These are phyloP conservation scores for Halesus radiatus DNA, from an alignment of 1,140 invertebrate genomes.

Conservation along the genomic window DNA sequence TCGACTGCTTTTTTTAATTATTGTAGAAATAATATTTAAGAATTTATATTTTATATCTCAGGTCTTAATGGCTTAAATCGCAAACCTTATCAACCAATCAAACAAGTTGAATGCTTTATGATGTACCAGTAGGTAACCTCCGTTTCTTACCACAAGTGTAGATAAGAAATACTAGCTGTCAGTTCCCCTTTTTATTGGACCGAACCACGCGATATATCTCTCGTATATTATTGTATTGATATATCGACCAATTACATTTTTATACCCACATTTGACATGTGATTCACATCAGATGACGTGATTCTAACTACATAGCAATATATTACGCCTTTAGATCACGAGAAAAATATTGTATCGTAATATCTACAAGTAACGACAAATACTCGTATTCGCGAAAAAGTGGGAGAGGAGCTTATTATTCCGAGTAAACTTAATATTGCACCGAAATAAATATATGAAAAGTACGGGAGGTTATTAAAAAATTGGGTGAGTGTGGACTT, in stretches of 20 bases:
- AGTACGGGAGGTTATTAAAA: too few relatives aligned
- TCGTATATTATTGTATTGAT: not conserved
- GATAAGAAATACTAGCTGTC: not conserved
- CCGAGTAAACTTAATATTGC: too few relatives aligned
- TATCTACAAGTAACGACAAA: not conserved
- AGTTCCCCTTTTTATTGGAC: not conserved
- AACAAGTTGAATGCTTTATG: conserved; percentile 8
- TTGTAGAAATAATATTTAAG: not conserved
- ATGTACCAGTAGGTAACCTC: not conserved
- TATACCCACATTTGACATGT: too few relatives aligned
- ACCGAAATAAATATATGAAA: too few relatives aligned
- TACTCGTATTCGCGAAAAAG: too few relatives aligned
- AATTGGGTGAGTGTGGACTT: too few relatives aligned
- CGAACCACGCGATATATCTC: not conserved
- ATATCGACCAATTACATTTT: not conserved
- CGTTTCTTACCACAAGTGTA: conserved; percentile 7
- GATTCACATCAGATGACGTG: too few relatives aligned
- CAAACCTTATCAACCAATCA: not conserved
- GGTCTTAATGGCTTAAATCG: not conserved
- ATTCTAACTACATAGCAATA: too few relatives aligned
- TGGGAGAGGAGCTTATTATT: too few relatives aligned
- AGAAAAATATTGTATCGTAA: not conserved
- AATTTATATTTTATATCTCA: not conserved
- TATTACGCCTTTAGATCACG: too few relatives aligned
- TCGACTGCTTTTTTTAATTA: too few relatives aligned